Base-by-base conservation (phyloP, 2,888 invertebrate species). In the Anarsia innoxiella region DNA sequence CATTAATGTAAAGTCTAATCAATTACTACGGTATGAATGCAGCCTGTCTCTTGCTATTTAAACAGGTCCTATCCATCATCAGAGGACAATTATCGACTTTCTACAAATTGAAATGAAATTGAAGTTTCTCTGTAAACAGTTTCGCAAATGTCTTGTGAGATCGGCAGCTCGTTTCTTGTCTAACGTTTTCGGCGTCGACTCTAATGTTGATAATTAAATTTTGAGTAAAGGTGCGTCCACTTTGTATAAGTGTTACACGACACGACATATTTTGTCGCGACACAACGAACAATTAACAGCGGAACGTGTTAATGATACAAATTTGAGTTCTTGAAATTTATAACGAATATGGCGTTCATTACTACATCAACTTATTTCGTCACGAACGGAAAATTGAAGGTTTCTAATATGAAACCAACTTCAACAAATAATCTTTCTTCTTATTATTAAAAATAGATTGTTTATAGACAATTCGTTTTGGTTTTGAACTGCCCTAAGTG, bases 171-270 rank as follows among this genome's bases (percentile, higher is more conserved):
- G 68, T 69, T 69, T 67, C 60, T 57, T 53, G 56, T 55, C 51
- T 45, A 45, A 61, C 63, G 53, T 57, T 69, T 74, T 77, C 57
- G 68, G 75, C 77, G 79, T 75, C 79, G 68, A 53, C 53, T 45
- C 67, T 73, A 73, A 78, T 72, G 67, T 56, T 48, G 80, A 78
- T 84, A 84, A 84, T 82, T 80, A 80, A 80, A 79, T 74, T 77
- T 78, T 69, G 71, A 67, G 65, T 69, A 75, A 74, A 72, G 64
- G 53, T 60, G 61, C 58, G 64, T 56, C 56, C 61, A 57, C 61
- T 66, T 75, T n/a, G n/a, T 77, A 82, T 80, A 82, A 73, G 74
- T 73, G 67, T 70, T 69, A 76, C 80, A 82, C 75, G 83, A 72
- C 64, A 54, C 59, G 56, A 53, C 57, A 48, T 56, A 55, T 63